Conservation (phyloP, 2,888 invertebrate genomes). For the Euzophera pinguis region DNA sequence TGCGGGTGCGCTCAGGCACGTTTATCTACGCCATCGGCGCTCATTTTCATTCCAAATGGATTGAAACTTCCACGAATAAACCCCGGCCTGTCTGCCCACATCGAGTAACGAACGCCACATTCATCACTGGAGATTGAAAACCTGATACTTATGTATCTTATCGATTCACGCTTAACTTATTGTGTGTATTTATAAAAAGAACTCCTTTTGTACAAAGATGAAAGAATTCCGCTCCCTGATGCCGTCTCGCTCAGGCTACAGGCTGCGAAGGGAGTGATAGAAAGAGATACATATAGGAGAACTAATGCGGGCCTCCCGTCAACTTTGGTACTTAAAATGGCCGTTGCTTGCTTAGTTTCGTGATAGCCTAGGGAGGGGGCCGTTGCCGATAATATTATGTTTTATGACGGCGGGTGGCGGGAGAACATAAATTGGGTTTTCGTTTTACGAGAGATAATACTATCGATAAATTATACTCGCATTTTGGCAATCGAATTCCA, state of each 20-base stretch:
- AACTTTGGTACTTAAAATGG: constrained; percentile 71
- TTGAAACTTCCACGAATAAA: constrained; percentile 9
- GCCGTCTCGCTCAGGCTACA: constrained; percentile 37
- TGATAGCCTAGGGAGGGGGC: constrained; percentile 76
- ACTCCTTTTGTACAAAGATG: constrained; percentile 55
- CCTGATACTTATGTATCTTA: constrained; percentile 12
- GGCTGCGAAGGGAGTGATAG: constrained; percentile 25
- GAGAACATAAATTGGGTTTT: constrained; percentile 69
- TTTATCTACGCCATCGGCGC: constrained; percentile 11
- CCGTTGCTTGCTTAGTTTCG: constrained; percentile 74
- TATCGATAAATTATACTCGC: constrained; percentile 62
- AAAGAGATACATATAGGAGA: constrained; percentile 31
- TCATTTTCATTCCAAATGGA: constrained; percentile 11
- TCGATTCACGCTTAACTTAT: constrained; percentile 13
- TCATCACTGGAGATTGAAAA: constrained; percentile 13
- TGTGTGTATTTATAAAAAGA: constrained; percentile 30
- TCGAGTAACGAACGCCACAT: constrained; percentile 5
- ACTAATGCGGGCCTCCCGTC: constrained; percentile 47
- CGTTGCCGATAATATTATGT: constrained; percentile 76
- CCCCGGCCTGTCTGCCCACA: constrained; percentile 7
- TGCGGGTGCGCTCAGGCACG: constrained; percentile 6
- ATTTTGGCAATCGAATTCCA: constrained; percentile 57
- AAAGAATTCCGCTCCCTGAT: constrained; percentile 55
- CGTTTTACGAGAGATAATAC: constrained; percentile 72
- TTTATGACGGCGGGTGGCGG: constrained; percentile 67